These are phyloP conservation scores for Leptinotarsa rubiginosa DNA, from an alignment of 2,888 invertebrate species.

Conservation along the genomic window DNA sequence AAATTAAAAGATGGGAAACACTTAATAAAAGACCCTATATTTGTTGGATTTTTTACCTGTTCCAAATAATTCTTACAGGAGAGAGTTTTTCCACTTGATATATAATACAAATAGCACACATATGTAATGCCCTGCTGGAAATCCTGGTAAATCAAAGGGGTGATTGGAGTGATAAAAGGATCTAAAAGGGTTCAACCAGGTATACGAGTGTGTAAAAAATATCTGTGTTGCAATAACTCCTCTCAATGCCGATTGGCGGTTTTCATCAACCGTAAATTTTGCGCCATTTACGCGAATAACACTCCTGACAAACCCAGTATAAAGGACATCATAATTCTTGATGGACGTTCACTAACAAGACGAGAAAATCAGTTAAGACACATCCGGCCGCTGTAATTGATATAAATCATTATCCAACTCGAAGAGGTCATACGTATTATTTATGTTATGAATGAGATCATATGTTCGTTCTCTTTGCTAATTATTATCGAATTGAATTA, in stretches of 20 bases:
- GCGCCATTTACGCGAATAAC: not conserved
- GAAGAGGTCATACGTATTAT: slow-evolving; percentile 44
- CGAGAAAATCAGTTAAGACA: slow-evolving; percentile 40
- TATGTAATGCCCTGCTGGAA: not conserved
- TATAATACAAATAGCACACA: not conserved
- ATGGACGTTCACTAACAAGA: slow-evolving; percentile 39
- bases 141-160: not conserved
- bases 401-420: slow-evolving; percentile 46
- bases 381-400: slow-evolving; percentile 51
- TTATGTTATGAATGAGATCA: slow-evolving; percentile 45
- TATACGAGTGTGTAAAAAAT: not conserved
- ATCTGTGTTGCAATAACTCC: not conserved
- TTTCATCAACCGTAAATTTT: not conserved
- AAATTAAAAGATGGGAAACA: too few species aligned
- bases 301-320: not conserved
- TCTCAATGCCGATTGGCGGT: not conserved
- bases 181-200: not conserved
- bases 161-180: not conserved
- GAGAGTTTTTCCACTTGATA: not conserved
- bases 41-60: too few species aligned
- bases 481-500: slow-evolving; percentile 36
- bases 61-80: not conserved
- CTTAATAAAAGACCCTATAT: too few species aligned
- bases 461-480: slow-evolving; percentile 43
- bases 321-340: slow-evolving; percentile 4